A percentile compares a stretch with the other conserved stretches of the same genome.
These are phyloP conservation scores for Rhagium mordax DNA, from an alignment of 2,888 invertebrate species.

Conservation along the genomic window DNA sequence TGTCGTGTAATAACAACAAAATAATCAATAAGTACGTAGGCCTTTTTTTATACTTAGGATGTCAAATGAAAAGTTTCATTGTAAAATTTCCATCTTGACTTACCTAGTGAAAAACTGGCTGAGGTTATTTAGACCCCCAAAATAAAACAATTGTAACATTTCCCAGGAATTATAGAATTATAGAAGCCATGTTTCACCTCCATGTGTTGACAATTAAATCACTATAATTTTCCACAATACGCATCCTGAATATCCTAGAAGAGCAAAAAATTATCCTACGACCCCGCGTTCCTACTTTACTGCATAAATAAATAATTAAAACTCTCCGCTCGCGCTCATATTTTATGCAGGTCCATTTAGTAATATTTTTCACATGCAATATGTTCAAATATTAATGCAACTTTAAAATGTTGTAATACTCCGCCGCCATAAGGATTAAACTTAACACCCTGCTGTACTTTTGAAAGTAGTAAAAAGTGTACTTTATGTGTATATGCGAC, in stretches of 20 bases:
- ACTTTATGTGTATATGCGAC: conserved; percentile 46
- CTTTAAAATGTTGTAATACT: conserved; percentile 2
- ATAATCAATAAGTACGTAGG: too few species aligned
- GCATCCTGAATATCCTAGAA: not conserved
- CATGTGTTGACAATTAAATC: too few species aligned
- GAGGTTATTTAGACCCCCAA: too few species aligned
- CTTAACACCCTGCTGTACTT: not conserved
- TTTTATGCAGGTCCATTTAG: conserved; percentile 14
- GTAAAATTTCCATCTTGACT: too few species aligned
- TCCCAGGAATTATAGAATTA: too few species aligned
- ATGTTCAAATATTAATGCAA: not conserved
- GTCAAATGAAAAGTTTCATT: too few species aligned
- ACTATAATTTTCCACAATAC: not conserved
- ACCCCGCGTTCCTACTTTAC: not conserved
- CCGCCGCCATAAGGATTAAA: not conserved
- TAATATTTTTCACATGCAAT: conserved; percentile 11
- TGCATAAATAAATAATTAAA: not conserved
- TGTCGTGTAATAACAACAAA: too few species aligned
- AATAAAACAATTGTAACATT: too few species aligned
- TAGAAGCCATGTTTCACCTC: too few species aligned
- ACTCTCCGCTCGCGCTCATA: not conserved
- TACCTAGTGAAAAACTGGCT: too few species aligned
- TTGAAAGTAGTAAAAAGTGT: conserved; percentile 52
- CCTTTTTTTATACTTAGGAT: too few species aligned
- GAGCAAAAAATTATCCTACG: not conserved